A percentile compares a stretch with the other conserved stretches of the same genome.
Conservation (phyloP, 1,140 invertebrate species). For the Brachionus plicatilis region DNA sequence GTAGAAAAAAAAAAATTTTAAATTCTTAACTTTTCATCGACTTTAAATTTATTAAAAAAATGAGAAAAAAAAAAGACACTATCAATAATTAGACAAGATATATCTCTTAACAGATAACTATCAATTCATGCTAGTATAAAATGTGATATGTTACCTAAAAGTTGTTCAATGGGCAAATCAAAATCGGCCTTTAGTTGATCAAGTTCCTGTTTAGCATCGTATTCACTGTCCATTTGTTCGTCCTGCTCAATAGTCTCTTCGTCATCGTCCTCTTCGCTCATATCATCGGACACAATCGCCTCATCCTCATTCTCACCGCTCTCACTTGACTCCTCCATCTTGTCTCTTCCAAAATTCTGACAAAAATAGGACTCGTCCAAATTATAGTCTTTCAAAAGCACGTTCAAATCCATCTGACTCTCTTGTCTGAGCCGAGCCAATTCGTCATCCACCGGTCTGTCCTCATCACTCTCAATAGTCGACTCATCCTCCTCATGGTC, state of each 20-base stretch:
- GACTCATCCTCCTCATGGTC: constrained; percentile 72
- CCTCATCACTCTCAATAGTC: constrained; percentile 77
- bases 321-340: constrained; percentile 42
- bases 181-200: constrained; percentile 48
- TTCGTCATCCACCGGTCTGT: constrained; percentile 62
- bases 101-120: not conserved
- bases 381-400: constrained; percentile 57
- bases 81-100: not conserved
- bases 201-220: constrained; percentile 48
- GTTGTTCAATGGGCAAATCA: constrained; percentile 15
- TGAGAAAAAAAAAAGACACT: no score
- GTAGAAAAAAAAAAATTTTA: no score
- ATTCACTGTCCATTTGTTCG: constrained; percentile 47
- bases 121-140: not conserved
- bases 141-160: not conserved
- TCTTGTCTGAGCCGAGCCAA: constrained; percentile 79
- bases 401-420: constrained; percentile 82
- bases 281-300: constrained; percentile 34
- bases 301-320: constrained; percentile 42
- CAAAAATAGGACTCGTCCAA: constrained; percentile 28
- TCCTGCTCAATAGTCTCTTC: constrained; percentile 43
- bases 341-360: constrained; percentile 44
- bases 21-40: no score
- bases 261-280: constrained; percentile 44
- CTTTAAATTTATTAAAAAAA: no score